Conservation (phyloP, 2,113 vertebrate species). For the Miniopterus natalensis region DNA sequence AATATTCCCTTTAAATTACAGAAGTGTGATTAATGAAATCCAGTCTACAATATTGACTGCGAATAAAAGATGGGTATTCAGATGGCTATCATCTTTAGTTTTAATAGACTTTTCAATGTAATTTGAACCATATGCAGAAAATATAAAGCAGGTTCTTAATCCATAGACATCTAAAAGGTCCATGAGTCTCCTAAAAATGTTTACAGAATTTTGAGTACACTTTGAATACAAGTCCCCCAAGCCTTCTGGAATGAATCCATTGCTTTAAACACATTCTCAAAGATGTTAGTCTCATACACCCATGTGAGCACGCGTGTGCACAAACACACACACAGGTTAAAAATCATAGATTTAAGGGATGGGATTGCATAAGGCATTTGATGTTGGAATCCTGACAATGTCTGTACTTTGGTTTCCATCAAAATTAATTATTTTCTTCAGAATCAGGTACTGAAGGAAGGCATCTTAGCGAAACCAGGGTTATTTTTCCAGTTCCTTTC, state of each 20-base stretch:
- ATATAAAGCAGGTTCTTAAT: neutral
- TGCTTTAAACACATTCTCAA: neutral
- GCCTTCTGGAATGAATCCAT: neutral
- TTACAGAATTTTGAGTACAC: neutral
- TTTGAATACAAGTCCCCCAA: neutral
- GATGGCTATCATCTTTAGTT: neutral
- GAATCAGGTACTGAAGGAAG: neutral
- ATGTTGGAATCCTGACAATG: neutral
- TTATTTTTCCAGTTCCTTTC: neutral
- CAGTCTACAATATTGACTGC: neutral
- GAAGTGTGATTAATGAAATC: neutral
- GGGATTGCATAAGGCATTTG: neutral
- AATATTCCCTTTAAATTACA: neutral
- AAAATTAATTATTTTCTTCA: constrained; percentile 25
- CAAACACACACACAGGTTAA: too few relatives aligned
- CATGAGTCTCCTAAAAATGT: neutral
- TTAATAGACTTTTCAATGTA: neutral
- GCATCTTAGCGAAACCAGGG: neutral
- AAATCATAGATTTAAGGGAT: neutral
- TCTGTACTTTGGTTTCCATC: neutral
- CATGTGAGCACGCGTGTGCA: too few relatives aligned
- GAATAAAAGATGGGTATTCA: neutral
- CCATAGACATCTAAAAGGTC: neutral
- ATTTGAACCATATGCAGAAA: neutral
- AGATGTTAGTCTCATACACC: neutral